Percentiles rank a stretch among this genome's conserved stretches.
Evolutionary conservation across 2,113 vertebrate genomes (phyloP).

Genomic region (Synodontis membranacea): DNA sequence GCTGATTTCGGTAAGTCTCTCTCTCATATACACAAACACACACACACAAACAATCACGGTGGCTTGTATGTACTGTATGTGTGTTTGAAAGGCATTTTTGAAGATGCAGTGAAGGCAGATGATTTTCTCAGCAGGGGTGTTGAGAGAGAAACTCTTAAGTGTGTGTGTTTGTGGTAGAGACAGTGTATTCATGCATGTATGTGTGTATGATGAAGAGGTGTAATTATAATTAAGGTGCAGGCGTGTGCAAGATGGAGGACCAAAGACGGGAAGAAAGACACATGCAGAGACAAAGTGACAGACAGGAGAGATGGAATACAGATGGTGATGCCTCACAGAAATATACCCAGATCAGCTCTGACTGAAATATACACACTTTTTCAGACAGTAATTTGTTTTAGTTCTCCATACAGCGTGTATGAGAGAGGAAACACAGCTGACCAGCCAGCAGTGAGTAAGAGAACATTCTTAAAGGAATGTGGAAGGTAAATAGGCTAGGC

Average conservation of each 20-base stretch:
- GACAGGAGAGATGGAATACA: too few relatives aligned
- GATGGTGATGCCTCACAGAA: not conserved
- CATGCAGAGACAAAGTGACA: too few relatives aligned
- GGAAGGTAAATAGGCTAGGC: not conserved
- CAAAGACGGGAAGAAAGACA: not conserved
- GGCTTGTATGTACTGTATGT: not conserved
- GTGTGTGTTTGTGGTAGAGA: not conserved
- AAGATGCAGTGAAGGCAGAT: too few relatives aligned
- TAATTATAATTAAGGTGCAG: too few relatives aligned
- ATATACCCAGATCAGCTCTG: not conserved
- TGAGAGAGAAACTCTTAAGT: not conserved
- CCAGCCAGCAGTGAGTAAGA: not conserved
- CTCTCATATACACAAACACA: not conserved
- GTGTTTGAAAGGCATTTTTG: too few relatives aligned
- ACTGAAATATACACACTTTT: conserved; percentile 3
- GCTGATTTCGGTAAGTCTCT: conserved; percentile 89
- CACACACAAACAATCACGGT: not conserved
- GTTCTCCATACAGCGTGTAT: not conserved
- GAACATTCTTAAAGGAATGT: not conserved
- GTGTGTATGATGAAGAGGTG: not conserved
- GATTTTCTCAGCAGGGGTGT: too few relatives aligned
- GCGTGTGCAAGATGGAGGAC: too few relatives aligned
- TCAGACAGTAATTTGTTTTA: not conserved
- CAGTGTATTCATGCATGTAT: too few relatives aligned
- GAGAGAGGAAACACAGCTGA: not conserved